phyloP scores from a whole-genome alignment of 2,797 vertebrate genomes.

The Eurystomus glaucurus region DNA sequence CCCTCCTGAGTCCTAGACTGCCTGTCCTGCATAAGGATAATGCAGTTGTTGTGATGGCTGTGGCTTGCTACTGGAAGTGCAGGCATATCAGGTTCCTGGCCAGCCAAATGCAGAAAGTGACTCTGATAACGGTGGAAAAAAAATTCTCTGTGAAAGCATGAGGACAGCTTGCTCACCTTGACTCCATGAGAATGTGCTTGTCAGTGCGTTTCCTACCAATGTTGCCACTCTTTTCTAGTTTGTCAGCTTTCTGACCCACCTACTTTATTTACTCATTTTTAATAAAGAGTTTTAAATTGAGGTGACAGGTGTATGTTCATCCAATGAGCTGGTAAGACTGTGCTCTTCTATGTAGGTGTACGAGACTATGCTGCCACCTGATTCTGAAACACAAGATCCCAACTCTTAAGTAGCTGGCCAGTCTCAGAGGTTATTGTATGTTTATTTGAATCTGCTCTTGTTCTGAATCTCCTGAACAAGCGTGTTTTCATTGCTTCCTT shows the following conservation, averaged over 20 bases:
- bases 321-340: not conserved
- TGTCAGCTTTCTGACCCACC: not conserved
- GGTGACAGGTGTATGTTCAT: not conserved
- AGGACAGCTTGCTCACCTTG: not conserved
- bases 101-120: not conserved
- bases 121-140: not conserved
- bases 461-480: not conserved
- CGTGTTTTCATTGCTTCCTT: not conserved
- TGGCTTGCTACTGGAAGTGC: too few species aligned
- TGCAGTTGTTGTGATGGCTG: not conserved
- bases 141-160: fast-evolving
- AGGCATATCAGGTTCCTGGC: fast-evolving
- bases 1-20: too few species aligned
- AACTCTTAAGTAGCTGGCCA: not conserved
- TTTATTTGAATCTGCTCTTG: slow-evolving; percentile 8
- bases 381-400: not conserved
- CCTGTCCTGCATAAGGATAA: not conserved
- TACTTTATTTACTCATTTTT: not conserved
- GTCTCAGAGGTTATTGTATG: not conserved
- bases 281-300: not conserved
- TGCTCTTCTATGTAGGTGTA: not conserved
- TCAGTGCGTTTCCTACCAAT: not conserved
- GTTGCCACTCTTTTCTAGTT: not conserved
- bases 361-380: not conserved
- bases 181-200: not conserved